A percentile compares a stretch with the other conserved stretches of the same genome.
Evolutionary conservation across 2,797 vertebrate genomes (phyloP).

Genomic region (Rhynchonycteris naso): DNA sequence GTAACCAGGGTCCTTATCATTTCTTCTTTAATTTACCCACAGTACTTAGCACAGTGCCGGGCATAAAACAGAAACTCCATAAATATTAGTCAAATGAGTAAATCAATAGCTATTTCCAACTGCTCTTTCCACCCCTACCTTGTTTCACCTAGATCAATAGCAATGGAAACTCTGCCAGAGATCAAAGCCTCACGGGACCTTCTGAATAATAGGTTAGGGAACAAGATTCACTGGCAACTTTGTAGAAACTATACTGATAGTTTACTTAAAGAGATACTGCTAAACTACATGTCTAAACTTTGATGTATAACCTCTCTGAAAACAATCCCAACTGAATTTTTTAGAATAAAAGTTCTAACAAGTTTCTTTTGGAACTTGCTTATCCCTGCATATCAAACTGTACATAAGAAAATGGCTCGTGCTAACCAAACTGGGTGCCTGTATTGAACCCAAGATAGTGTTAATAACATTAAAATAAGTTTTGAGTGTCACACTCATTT

Average conservation of each 20-base stretch:
- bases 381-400: conserved; percentile 62
- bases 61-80: conserved; percentile 42
- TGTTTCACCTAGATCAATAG: conserved; percentile 36
- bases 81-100: conserved; percentile 54
- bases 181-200: conserved; percentile 26
- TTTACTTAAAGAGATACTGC: conserved; percentile 52
- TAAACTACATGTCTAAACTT: conserved; percentile 25
- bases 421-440: conserved; percentile 20
- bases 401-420: conserved; percentile 31
- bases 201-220: conserved; percentile 43
- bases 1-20: conserved; percentile 15
- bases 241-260: conserved; percentile 17
- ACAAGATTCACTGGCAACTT: conserved; percentile 48
- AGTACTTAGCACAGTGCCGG: neutral
- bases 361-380: conserved; percentile 45
- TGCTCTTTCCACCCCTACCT: conserved; percentile 23
- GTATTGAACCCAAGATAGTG: conserved; percentile 57
- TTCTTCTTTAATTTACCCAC: conserved; percentile 31
- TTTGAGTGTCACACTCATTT: conserved; percentile 46
- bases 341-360: conserved; percentile 19
- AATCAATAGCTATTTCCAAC: conserved; percentile 60
- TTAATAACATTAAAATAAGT: conserved; percentile 68
- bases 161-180: neutral
- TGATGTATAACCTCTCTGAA: conserved; percentile 51
- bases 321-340: neutral